These are phyloP conservation scores for Anniella stebbinsi DNA, from an alignment of 2,797 vertebrate species.

Conservation along the genomic window DNA sequence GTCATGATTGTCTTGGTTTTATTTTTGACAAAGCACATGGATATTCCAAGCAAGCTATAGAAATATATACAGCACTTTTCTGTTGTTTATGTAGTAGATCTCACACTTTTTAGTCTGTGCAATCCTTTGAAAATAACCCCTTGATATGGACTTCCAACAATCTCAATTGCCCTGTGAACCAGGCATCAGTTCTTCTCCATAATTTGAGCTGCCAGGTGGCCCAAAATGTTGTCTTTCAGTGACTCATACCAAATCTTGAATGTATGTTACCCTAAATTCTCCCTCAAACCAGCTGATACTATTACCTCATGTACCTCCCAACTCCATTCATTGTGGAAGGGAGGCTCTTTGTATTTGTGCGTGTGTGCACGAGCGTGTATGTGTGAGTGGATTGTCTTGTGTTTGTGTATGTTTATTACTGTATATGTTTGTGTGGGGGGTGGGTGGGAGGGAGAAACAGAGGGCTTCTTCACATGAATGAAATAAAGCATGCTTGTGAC, in stretches of 20 bases:
- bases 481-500: no score
- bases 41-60: conserved; percentile 23
- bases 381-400: no score
- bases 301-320: background rate
- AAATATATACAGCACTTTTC: background rate
- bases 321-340: background rate
- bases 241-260: background rate
- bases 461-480: no score
- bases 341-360: background rate
- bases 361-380: background rate
- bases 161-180: background rate
- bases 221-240: background rate
- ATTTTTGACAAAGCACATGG: conserved; percentile 22
- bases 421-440: no score
- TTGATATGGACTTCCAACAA: background rate
- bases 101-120: background rate
- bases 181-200: background rate
- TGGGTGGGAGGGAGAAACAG: no score
- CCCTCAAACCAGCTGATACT: background rate
- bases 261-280: background rate
- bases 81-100: conserved; percentile 10
- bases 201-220: background rate
- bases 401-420: no score
- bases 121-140: background rate
- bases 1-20: background rate